phyloP scores from a whole-genome alignment of 2,888 invertebrate species.

The Drosophila colorata region DNA sequence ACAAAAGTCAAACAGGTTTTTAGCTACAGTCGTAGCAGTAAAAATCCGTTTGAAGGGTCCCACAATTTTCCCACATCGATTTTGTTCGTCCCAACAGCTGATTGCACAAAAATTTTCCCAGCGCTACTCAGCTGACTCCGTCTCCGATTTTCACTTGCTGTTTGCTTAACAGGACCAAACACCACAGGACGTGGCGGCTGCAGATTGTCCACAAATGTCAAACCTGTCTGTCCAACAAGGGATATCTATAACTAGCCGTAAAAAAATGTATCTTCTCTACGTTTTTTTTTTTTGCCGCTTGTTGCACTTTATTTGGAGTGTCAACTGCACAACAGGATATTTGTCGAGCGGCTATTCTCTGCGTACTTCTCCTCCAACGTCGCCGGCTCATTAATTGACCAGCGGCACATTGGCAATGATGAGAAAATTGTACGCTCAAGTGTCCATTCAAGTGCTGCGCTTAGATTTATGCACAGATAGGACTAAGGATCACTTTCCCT shows the following conservation, averaged over 20 bases:
- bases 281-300: constrained; percentile 46
- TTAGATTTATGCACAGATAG: constrained; percentile 72
- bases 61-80: constrained; percentile 68
- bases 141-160: constrained; percentile 62
- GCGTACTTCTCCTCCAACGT: constrained; percentile 15
- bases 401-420: constrained; percentile 71
- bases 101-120: constrained; percentile 77
- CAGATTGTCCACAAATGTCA: constrained; percentile 74
- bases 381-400: constrained; percentile 74
- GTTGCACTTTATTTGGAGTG: constrained; percentile 79
- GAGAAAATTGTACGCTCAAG: constrained; percentile 73
- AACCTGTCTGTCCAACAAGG: constrained; percentile 74
- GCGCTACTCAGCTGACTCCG: constrained; percentile 60
- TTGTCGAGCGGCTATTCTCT: constrained; percentile 51
- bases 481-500: constrained; percentile 66
- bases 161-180: constrained; percentile 73
- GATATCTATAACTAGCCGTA: constrained; percentile 79
- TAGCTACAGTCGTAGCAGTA: constrained; percentile 57
- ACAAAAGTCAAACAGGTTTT: constrained; percentile 80
- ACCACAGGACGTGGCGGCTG: constrained; percentile 66
- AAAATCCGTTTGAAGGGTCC: constrained; percentile 28
- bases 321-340: constrained; percentile 79
- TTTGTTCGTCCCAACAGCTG: constrained; percentile 62
- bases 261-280: constrained; percentile 55
- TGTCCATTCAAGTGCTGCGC: constrained; percentile 73